Conservation (phyloP, 1,140 invertebrate genomes). For the Leptoteleia sp. region DNA sequence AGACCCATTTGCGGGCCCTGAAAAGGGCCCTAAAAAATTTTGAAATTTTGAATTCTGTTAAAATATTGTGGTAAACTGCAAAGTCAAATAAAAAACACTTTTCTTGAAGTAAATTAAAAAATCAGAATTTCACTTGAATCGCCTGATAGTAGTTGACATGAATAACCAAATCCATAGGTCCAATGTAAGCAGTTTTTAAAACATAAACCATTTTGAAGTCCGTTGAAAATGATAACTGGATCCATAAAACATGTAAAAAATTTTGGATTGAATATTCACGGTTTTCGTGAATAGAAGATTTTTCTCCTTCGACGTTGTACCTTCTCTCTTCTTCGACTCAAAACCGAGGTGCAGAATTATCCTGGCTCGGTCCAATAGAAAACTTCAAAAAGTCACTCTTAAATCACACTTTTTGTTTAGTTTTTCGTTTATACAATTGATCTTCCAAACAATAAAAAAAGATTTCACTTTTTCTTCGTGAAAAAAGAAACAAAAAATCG, state of each 20-base stretch:
- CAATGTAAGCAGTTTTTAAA: not conserved
- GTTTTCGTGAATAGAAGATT: slow-evolving; percentile 3
- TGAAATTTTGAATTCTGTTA: slow-evolving; percentile 28
- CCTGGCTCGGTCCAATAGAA: slow-evolving; percentile 41
- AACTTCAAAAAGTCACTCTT: slow-evolving; percentile 54
- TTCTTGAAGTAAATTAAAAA: too few species aligned
- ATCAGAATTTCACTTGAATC: slow-evolving; percentile 12
- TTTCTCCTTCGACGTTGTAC: slow-evolving; percentile 26
- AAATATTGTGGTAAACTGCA: not conserved
- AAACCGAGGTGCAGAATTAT: not conserved
- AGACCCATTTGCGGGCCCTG: slow-evolving; percentile 78
- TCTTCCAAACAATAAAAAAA: slow-evolving; percentile 25
- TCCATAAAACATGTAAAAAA: not conserved
- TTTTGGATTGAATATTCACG: not conserved
- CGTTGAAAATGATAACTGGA: not conserved
- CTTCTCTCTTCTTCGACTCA: slow-evolving; percentile 10
- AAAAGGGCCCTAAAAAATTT: slow-evolving; percentile 76
- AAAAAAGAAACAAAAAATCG: slow-evolving; percentile 9
- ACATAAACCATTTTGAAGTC: not conserved
- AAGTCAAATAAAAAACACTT: slow-evolving; percentile 41
- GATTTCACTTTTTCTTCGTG: slow-evolving; percentile 29
- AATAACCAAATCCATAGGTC: not conserved
- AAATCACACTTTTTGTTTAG: slow-evolving; percentile 28
- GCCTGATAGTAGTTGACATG: not conserved
- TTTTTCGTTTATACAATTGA: slow-evolving; percentile 30